A percentile compares a stretch with the other conserved stretches of the same genome.
Conservation (phyloP, 2,888 invertebrate species). For the Dastarcus helophoroides region DNA sequence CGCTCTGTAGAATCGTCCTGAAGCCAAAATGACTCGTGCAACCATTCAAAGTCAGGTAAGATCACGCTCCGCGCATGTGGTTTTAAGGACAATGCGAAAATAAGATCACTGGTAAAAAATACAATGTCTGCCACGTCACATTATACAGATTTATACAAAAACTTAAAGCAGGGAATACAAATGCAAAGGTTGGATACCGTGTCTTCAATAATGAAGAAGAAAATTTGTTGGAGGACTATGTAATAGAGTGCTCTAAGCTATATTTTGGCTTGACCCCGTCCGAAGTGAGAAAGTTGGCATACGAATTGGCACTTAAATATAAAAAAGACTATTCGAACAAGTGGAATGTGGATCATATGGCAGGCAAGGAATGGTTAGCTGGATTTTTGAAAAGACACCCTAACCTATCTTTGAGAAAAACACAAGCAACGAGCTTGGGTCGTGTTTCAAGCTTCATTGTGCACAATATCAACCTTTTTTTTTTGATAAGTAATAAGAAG, state of each 20-base stretch:
- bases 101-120: constrained; percentile 10
- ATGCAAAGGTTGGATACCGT: constrained; percentile 7
- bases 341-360: constrained; percentile 9
- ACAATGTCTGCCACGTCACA: constrained; percentile 12
- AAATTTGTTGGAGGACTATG: constrained; percentile 6
- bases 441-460: constrained; percentile 21
- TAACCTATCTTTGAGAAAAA: too few relatives aligned
- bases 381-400: constrained; percentile 13
- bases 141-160: constrained; percentile 10
- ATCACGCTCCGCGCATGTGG: background rate
- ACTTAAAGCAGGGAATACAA: constrained; percentile 8
- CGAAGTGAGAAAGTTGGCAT: constrained; percentile 7
- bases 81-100: constrained; percentile 6
- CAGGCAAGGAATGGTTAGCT: constrained; percentile 9
- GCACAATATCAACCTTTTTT: constrained; percentile 14
- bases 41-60: background rate
- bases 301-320: constrained; percentile 10
- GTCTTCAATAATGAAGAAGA: constrained; percentile 8
- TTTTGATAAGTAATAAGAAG: constrained; percentile 18
- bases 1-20: constrained; percentile 17
- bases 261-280: constrained; percentile 8
- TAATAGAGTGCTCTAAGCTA: constrained; percentile 8
- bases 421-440: constrained; percentile 22
- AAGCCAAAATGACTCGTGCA: constrained; percentile 14
- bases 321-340: constrained; percentile 9